Evolutionary conservation across 2,113 vertebrate genomes (phyloP).

Genomic region (Bettongia penicillata): DNA sequence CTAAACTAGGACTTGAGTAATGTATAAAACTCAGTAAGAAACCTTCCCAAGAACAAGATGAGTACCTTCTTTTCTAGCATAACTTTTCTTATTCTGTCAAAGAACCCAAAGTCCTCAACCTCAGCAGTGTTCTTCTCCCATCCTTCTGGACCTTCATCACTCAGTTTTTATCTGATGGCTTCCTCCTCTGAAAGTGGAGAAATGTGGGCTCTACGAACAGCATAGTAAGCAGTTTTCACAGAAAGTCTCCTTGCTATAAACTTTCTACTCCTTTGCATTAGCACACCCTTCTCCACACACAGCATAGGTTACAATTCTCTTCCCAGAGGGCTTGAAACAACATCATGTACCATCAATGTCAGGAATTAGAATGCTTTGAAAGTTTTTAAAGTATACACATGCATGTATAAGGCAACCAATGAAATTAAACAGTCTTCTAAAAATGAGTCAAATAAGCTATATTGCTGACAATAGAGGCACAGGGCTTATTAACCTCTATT

Average conservation of each 20-base stretch:
- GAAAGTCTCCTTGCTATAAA: not conserved
- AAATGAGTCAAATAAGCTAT: constrained; percentile 66
- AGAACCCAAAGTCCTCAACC: not conserved
- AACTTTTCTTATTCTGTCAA: too few relatives aligned
- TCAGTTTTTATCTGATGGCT: not conserved
- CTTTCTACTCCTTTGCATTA: not conserved
- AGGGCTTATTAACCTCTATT: constrained; percentile 32
- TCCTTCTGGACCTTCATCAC: accelerated
- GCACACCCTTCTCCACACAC: not conserved
- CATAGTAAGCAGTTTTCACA: not conserved
- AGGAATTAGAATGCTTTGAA: not conserved
- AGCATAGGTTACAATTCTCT: not conserved
- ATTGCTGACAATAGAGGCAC: not conserved
- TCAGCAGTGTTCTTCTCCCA: not conserved
- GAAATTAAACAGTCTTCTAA: constrained; percentile 60
- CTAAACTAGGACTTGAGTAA: not conserved
- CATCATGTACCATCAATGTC: not conserved
- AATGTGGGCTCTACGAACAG: not conserved
- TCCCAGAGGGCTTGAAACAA: not conserved
- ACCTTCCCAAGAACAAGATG: not conserved
- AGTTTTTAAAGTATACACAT: constrained; percentile 20
- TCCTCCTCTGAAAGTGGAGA: not conserved
- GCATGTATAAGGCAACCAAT: not conserved
- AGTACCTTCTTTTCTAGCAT: not conserved
- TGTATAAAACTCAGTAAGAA: not conserved